Percentiles rank a stretch among this genome's conserved stretches.
Evolutionary conservation across 2,113 vertebrate genomes (phyloP).

Genomic region (Erythrolamprus reginae): DNA sequence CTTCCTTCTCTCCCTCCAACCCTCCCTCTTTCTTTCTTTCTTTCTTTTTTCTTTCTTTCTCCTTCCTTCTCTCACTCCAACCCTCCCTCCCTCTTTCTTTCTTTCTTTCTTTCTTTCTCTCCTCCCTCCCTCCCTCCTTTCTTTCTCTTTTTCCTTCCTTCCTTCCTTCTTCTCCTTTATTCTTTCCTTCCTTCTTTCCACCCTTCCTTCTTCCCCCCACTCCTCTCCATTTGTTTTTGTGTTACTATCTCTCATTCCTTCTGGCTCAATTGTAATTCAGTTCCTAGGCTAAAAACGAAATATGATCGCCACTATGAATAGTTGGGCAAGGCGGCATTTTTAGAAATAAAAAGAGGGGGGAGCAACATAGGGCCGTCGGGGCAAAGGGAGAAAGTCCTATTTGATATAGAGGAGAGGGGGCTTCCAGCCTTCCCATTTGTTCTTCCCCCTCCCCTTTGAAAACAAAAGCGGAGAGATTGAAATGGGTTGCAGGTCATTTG

Average conservation of each 20-base stretch:
- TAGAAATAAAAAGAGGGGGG: slow-evolving; percentile 22
- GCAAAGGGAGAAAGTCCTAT: background rate
- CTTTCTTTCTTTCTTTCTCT: accelerated
- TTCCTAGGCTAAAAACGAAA: slow-evolving; percentile 71
- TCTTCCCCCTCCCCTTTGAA: background rate
- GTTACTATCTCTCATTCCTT: background rate
- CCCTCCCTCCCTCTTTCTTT: accelerated
- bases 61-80: too few relatives aligned
- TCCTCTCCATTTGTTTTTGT: background rate
- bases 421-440: background rate
- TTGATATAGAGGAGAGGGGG: background rate
- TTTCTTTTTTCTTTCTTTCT: too few relatives aligned
- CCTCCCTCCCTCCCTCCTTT: accelerated
- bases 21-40: too few relatives aligned
- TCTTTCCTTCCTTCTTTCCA: accelerated
- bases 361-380: accelerated
- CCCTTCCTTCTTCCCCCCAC: too few relatives aligned
- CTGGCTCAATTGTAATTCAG: slow-evolving; percentile 68
- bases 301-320: slow-evolving; percentile 75
- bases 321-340: slow-evolving; percentile 58
- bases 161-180: accelerated
- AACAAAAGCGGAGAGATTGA: too few relatives aligned
- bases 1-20: too few relatives aligned
- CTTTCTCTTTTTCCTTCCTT: too few relatives aligned
- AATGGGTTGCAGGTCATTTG: slow-evolving; percentile 36